These are phyloP conservation scores for Aurelia aurita DNA, from an alignment of 30 jellyfish, hydroid and myxozoan genomes.

Conservation along the genomic window DNA sequence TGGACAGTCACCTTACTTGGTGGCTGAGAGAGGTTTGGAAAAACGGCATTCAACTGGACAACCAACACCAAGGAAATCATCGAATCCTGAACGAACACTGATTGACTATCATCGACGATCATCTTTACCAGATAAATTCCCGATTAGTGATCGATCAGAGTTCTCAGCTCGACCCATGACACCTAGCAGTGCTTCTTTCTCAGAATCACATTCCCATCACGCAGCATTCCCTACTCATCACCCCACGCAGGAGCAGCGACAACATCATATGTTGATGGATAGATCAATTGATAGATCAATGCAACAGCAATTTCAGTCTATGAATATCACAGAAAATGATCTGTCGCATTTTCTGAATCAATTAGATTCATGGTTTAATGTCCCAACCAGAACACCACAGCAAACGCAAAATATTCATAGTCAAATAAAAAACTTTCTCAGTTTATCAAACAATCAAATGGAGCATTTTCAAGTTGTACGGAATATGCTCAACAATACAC, in stretches of 20 bases:
- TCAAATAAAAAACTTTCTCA: constrained; percentile 29
- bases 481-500: constrained; percentile 8
- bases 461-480: constrained; percentile 35
- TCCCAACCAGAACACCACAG: constrained; percentile 20
- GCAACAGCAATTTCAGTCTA: constrained; percentile 25
- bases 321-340: constrained; percentile 29
- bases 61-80: neutral
- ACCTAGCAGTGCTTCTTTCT: neutral
- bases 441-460: constrained; percentile 5
- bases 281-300: constrained; percentile 7
- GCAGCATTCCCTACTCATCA: neutral
- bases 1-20: constrained; percentile 15
- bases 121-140: constrained; percentile 26
- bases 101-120: constrained; percentile 9
- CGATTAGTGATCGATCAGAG: constrained; percentile 11
- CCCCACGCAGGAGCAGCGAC: neutral
- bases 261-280: neutral
- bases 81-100: constrained; percentile 19
- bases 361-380: constrained; percentile 35
- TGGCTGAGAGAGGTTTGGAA: neutral
- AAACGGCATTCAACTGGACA: constrained; percentile 14
- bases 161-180: neutral
- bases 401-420: constrained; percentile 10
- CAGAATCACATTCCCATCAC: neutral
- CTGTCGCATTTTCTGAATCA: constrained; percentile 29